These are phyloP conservation scores for Mohoua ochrocephala DNA, from an alignment of 2,113 vertebrate genomes.

Conservation along the genomic window DNA sequence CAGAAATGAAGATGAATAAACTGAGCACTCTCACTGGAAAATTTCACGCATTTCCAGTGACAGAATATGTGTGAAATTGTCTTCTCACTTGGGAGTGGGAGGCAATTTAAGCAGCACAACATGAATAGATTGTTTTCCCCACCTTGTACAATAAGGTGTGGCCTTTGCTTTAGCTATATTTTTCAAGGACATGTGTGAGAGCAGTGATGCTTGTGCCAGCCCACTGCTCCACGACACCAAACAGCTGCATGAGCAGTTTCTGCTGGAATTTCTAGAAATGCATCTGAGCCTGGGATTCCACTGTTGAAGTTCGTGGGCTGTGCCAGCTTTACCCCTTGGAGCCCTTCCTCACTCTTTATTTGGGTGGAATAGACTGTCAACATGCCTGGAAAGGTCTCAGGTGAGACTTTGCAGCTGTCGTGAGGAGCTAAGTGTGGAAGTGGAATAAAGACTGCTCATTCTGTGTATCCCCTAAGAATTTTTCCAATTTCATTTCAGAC, in stretches of 20 bases:
- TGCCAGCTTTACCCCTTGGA: not conserved
- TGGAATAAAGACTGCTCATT: not conserved
- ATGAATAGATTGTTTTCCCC: not conserved
- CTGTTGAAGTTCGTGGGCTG: not conserved
- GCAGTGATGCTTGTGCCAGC: not conserved
- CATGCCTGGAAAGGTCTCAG: not conserved
- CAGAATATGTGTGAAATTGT: not conserved
- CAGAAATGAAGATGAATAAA: not conserved
- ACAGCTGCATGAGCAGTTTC: not conserved
- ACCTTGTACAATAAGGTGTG: not conserved
- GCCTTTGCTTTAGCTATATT: not conserved
- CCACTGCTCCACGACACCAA: accelerated
- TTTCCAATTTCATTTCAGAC: not conserved
- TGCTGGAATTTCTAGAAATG: not conserved
- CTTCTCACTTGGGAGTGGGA: not conserved
- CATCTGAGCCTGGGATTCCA: not conserved
- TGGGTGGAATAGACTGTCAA: not conserved
- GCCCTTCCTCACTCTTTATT: not conserved
- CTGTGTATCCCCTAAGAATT: not conserved
- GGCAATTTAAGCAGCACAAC: not conserved
- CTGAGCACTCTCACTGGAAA: not conserved
- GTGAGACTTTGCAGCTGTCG: not conserved
- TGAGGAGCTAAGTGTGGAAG: not conserved
- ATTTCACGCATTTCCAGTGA: not conserved
- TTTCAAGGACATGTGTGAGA: not conserved